Evolutionary conservation across 2,888 invertebrate species (phyloP), one percentile per base, ranked within the genome.

Genomic region (Litoditis marina): DNA sequence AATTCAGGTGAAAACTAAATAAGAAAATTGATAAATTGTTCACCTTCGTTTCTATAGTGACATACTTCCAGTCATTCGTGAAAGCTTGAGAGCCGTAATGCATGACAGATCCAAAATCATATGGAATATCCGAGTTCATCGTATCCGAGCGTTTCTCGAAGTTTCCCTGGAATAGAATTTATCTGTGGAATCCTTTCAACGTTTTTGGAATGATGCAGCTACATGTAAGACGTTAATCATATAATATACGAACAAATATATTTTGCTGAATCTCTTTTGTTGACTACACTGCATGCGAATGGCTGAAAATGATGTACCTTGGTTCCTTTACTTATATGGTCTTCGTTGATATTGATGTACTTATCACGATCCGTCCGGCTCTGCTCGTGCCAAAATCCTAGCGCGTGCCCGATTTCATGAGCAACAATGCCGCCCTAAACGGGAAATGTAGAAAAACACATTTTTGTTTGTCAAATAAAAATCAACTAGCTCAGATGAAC

Each of bases 361-460:
- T 63, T 52, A 60, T 76, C 76, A 2, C 76, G 57, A 59, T 76
- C 76, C 5, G 70, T 71, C 47, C 76, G 16, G 25, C 67, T 69
- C 57, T 76, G 76, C 34, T 76, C 76, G 58, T 76, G 76, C 76
- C 76, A 76, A 54, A 73, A 75, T 7, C 76, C 76, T 13, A 76
- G 57, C 2, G 76, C 73, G 49, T 76, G 76, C 3, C 76, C 76
- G 56, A 76, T 69, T 63, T 76, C 76, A 56, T 77, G 77, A 44
- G 73, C 70, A 8, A 76, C 75, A 34, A 76, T 76, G 1, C 76
- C 76, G 8, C 65, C 64, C 75, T 75, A 27, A 60, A 72, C 52
- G 2, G 6, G 34, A 22, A 11, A 19, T 19, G 22, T 47, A n/a
- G n/a, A n/a, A n/a, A n/a, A n/a, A n/a, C n/a, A n/a, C n/a, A n/a